A percentile compares a stretch with the other conserved stretches of the same genome.
Conservation (phyloP, 2,888 invertebrate species). For the Trilocha varians region DNA sequence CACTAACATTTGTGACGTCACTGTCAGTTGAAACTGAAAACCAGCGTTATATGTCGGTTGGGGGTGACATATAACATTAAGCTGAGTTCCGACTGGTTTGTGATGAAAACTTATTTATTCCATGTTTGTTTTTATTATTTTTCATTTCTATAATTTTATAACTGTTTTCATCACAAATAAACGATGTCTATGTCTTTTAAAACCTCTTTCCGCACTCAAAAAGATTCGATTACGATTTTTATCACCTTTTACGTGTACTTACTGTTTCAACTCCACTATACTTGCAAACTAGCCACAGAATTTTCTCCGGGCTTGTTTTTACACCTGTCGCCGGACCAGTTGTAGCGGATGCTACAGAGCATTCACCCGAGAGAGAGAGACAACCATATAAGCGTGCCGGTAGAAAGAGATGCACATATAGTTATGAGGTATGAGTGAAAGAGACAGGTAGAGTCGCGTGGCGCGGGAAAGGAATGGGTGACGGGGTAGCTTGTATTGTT, state of each 20-base stretch:
- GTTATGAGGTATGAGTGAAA: constrained; percentile 5
- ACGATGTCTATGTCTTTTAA: no score
- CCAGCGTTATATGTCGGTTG: no score
- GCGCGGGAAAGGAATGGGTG: constrained; percentile 37
- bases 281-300: constrained; percentile 34
- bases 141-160: no score
- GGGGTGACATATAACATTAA: no score
- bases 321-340: constrained; percentile 60
- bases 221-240: no score
- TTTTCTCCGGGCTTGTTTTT: constrained; percentile 39
- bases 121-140: no score
- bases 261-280: background rate
- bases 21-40: no score
- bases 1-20: no score
- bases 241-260: background rate
- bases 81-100: no score
- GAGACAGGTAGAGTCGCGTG: constrained; percentile 42
- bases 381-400: constrained; percentile 38
- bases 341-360: constrained; percentile 52
- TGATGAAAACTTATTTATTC: no score
- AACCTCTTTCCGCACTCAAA: no score
- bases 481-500: constrained; percentile 11
- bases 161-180: no score
- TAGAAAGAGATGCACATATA: constrained; percentile 15
- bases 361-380: constrained; percentile 44